Evolutionary conservation across 2,888 invertebrate genomes (phyloP).

Genomic region (Perithous albicinctus): DNA sequence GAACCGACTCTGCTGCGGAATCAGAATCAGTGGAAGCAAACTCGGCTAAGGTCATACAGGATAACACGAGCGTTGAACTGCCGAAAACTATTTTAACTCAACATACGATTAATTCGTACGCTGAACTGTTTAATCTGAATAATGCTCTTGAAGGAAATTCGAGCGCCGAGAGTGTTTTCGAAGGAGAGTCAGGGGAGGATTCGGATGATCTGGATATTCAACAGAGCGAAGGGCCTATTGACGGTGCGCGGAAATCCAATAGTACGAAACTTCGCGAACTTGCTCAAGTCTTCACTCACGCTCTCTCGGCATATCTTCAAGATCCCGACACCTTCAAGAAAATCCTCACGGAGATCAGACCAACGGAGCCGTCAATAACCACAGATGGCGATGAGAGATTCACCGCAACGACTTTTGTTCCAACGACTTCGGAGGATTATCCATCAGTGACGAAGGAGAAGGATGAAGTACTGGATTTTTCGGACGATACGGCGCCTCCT

Average conservation of each 20-base stretch:
- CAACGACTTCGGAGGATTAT: slow-evolving; percentile 85
- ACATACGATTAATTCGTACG: slow-evolving; percentile 89
- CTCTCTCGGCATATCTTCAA: slow-evolving; percentile 92
- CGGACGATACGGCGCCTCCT: slow-evolving; percentile 87
- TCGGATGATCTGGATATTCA: slow-evolving; percentile 87
- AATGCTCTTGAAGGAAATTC: slow-evolving; percentile 78
- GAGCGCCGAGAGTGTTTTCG: slow-evolving; percentile 27
- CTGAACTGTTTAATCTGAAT: slow-evolving; percentile 84
- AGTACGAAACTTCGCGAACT: slow-evolving; percentile 89
- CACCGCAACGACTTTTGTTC: slow-evolving; percentile 72
- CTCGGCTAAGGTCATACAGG: slow-evolving; percentile 30
- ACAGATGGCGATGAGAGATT: slow-evolving; percentile 81
- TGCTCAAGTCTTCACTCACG: slow-evolving; percentile 94
- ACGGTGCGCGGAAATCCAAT: slow-evolving; percentile 86
- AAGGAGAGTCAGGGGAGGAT: slow-evolving; percentile 76
- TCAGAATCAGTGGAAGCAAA: slow-evolving; percentile 31
- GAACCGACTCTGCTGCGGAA: slow-evolving; percentile 73
- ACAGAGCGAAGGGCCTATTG: slow-evolving; percentile 88
- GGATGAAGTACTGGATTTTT: slow-evolving; percentile 92
- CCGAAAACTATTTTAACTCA: slow-evolving; percentile 88
- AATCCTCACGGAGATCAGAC: slow-evolving; percentile 91
- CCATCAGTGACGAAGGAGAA: slow-evolving; percentile 88
- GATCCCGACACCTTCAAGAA: slow-evolving; percentile 93
- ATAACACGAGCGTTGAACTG: slow-evolving; percentile 82
- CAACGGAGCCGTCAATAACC: slow-evolving; percentile 89